Evolutionary conservation across 1,140 invertebrate species (phyloP).

Genomic region (Drosophila ficusphila): DNA sequence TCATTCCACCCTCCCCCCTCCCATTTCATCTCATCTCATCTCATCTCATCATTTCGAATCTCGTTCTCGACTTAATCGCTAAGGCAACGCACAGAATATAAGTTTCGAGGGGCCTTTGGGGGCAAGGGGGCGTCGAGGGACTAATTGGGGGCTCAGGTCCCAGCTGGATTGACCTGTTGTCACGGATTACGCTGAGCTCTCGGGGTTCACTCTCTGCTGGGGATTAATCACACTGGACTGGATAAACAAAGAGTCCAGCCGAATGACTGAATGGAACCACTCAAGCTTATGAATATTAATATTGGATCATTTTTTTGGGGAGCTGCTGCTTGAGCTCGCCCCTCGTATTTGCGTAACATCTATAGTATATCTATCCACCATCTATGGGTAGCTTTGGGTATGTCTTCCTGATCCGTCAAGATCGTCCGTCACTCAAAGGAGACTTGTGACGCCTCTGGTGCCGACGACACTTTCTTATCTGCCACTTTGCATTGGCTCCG

Average conservation of each 20-base stretch:
- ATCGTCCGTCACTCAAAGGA: slow-evolving; percentile 13
- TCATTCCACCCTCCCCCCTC: slow-evolving; percentile 17
- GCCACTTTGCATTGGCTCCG: background rate
- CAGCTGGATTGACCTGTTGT: slow-evolving; percentile 17
- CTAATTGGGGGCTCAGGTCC: background rate
- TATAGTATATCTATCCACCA: too few species aligned
- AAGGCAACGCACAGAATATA: too few species aligned
- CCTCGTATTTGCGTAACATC: too few species aligned
- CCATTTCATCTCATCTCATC: too few species aligned
- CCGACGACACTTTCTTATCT: slow-evolving; percentile 22
- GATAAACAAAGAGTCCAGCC: background rate
- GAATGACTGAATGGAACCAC: background rate
- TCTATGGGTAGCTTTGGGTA: too few species aligned
- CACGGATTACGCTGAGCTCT: background rate
- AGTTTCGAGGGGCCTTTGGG: background rate
- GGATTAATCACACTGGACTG: background rate
- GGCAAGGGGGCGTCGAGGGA: slow-evolving; percentile 9
- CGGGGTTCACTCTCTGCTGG: background rate
- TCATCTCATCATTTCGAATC: slow-evolving; percentile 17
- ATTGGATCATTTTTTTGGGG: too few species aligned
- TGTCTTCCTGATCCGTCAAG: slow-evolving; percentile 8
- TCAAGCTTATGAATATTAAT: slow-evolving; percentile 4
- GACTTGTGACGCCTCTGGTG: slow-evolving; percentile 11
- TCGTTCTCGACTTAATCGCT: slow-evolving; percentile 16
- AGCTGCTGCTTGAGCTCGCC: too few species aligned